Percentiles rank a stretch among this genome's conserved stretches.
These are phyloP conservation scores for Timema podura DNA, from an alignment of 2,888 invertebrate species.

Conservation along the genomic window DNA sequence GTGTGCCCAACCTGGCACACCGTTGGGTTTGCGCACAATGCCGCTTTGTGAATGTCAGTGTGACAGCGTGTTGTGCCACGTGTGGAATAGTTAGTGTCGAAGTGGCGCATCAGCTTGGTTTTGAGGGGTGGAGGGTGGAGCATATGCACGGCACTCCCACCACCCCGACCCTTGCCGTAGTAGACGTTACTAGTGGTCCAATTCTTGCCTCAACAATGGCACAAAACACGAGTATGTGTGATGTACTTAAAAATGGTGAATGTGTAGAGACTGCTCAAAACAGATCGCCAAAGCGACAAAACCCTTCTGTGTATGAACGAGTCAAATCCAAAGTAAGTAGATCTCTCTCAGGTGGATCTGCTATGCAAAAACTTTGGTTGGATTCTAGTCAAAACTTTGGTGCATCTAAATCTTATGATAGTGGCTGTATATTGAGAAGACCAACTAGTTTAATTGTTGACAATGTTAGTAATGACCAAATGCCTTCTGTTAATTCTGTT, in stretches of 20 bases:
- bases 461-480: slow-evolving; percentile 17
- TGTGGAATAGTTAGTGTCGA: slow-evolving; percentile 31
- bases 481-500: neutral
- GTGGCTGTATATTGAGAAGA: slow-evolving; percentile 44
- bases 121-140: slow-evolving; percentile 24
- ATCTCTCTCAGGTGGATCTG: slow-evolving; percentile 61
- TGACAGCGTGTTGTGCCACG: slow-evolving; percentile 35
- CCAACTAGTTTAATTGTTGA: slow-evolving; percentile 56
- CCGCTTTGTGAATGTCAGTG: slow-evolving; percentile 40
- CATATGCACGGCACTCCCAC: slow-evolving; percentile 18
- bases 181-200: slow-evolving; percentile 24
- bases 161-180: slow-evolving; percentile 20
- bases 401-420: slow-evolving; percentile 25
- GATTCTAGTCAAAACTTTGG: slow-evolving; percentile 30
- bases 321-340: slow-evolving; percentile 55
- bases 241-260: too few relatives aligned
- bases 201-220: slow-evolving; percentile 23
- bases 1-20: slow-evolving; percentile 35
- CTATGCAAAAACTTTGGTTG: slow-evolving; percentile 45
- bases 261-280: slow-evolving; percentile 35
- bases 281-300: slow-evolving; percentile 50
- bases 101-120: slow-evolving; percentile 23
- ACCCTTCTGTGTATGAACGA: slow-evolving; percentile 48
- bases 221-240: slow-evolving; percentile 33
- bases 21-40: slow-evolving; percentile 44